Evolutionary conservation across 2,888 invertebrate genomes (phyloP).

Genomic region (Corbicula japonica): DNA sequence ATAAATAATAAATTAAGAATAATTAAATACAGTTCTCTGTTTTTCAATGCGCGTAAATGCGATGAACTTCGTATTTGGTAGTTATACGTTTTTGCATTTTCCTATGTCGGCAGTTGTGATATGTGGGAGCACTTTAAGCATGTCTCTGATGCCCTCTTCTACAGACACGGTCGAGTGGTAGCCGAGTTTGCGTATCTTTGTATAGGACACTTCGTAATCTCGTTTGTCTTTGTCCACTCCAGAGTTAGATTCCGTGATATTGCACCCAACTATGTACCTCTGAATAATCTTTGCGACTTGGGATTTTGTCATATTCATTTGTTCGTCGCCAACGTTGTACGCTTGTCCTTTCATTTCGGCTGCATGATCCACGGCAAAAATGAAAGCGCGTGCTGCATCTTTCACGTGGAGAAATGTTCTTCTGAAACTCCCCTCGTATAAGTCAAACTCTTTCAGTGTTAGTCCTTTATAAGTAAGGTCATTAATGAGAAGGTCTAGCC

Average conservation of each 20-base stretch:
- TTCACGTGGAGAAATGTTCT: conserved; percentile 85
- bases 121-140: conserved; percentile 83
- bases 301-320: conserved; percentile 85
- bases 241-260: conserved; percentile 75
- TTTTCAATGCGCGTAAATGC: neutral
- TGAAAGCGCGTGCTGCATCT: conserved; percentile 85
- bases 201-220: conserved; percentile 86
- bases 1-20: neutral
- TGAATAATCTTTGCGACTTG: conserved; percentile 83
- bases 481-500: conserved; percentile 86
- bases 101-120: conserved; percentile 67
- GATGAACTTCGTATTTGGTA: neutral
- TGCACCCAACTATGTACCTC: conserved; percentile 78
- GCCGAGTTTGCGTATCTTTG: conserved; percentile 83
- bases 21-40: neutral
- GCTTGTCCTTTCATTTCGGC: conserved; percentile 83
- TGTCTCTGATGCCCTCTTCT: conserved; percentile 82
- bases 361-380: conserved; percentile 83
- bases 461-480: conserved; percentile 84
- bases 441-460: conserved; percentile 80
- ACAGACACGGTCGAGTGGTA: conserved; percentile 82
- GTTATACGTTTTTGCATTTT: conserved; percentile 72
- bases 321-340: conserved; percentile 86
- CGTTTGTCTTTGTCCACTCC: conserved; percentile 86
- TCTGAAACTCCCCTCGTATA: conserved; percentile 85